Base-by-base conservation (phyloP, 2,888 invertebrate species). In the Plusia festucae region DNA sequence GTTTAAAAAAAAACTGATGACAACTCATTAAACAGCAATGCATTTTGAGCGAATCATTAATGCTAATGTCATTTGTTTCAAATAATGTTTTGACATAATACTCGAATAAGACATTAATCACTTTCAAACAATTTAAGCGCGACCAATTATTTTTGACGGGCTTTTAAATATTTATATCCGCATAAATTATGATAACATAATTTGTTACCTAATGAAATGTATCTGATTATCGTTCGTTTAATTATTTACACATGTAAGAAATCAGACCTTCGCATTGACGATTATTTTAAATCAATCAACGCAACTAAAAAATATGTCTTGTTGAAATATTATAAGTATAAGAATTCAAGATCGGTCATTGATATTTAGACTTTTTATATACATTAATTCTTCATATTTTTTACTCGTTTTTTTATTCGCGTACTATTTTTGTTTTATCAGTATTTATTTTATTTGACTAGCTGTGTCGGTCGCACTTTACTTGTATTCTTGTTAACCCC, bases 91-190 rank as follows among this genome's bases (percentile, higher is more conserved):
- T 82, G 76, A 79, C 79, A 72, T 60, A 65, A 62, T 56, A 73
- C 58, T 76, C 51, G 52, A 76, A 58, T 68, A 62, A 66, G 65
- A 78, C 81, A 72, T 81, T 82, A 75, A 82, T 79, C 70, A 79
- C 53, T 78, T 75, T 64, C 51, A 65, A 22, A 53, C 58, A 72
- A 70, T 76, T 76, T 66, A 55, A 68, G 68, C 44, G 57, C 13
- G 30, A 60, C 70, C 72, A 81, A 81, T 79, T 78, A 75, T 73
- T 63, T 63, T 68, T 67, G 61, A 73, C 67, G 60, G 67, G 61
- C 60, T 56, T 32, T 67, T 64, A 64, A 55, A 70, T 65, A 70
- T 65, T 80, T 44, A 78, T 62, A 54, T 73, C 68, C 68, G 81
- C 60, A 56, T 63, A 52, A 46, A 49, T 49, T 49, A 49, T 1